phyloP scores from a whole-genome alignment of 2,888 invertebrate species.

The Ectemnius cavifrons region DNA sequence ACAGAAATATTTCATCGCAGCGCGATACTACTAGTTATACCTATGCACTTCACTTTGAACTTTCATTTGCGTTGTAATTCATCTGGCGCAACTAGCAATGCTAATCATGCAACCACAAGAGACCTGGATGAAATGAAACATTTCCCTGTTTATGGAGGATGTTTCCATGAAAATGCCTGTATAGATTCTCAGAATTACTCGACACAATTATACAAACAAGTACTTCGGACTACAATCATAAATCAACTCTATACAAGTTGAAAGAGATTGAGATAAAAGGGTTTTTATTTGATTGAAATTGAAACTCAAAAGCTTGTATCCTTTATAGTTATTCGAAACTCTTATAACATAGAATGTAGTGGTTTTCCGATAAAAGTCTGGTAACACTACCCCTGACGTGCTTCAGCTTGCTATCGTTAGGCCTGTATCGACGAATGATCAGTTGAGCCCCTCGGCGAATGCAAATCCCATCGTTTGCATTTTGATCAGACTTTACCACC shows the following conservation, averaged over 20 bases:
- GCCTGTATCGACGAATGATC: not conserved
- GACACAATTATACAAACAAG: too few species aligned
- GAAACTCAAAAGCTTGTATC: too few species aligned
- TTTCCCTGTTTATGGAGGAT: not conserved
- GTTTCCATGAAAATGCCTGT: not conserved
- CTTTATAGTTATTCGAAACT: not conserved
- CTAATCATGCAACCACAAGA: not conserved
- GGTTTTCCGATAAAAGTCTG: too few species aligned
- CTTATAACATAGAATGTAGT: not conserved
- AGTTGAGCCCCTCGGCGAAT: conserved; percentile 21
- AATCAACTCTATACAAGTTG: too few species aligned
- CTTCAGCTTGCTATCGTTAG: not conserved
- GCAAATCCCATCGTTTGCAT: conserved; percentile 29
- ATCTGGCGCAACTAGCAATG: not conserved
- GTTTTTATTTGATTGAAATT: too few species aligned
- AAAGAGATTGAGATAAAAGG: too few species aligned
- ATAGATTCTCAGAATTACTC: not conserved
- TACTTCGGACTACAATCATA: too few species aligned
- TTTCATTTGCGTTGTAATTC: not conserved
- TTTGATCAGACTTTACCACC: conserved; percentile 10
- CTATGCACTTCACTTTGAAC: not conserved
- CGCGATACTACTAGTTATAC: not conserved
- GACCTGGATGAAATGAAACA: not conserved
- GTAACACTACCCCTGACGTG: not conserved
- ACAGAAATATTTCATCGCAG: not conserved